phyloP scores from a whole-genome alignment of 1,140 invertebrate species.

The Plectrocnemia conspersa region DNA sequence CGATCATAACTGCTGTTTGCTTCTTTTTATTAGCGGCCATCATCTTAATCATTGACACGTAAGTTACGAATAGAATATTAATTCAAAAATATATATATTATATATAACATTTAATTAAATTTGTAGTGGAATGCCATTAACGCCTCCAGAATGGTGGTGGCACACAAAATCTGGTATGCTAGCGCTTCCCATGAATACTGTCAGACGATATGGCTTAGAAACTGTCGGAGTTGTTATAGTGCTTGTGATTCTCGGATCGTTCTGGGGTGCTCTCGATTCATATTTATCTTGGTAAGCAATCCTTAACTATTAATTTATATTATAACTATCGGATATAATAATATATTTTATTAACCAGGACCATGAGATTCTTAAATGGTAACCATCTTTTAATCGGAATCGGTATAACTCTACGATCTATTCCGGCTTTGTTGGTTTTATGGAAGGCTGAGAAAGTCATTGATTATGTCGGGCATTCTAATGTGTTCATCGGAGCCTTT shows the following conservation, averaged over 20 bases:
- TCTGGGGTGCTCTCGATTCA: constrained; percentile 74
- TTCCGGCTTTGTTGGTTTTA: constrained; percentile 67
- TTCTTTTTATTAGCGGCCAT: constrained; percentile 61
- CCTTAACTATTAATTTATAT: constrained; percentile 11
- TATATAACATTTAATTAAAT: constrained; percentile 4
- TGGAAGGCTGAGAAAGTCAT: constrained; percentile 76
- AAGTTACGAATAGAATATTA: constrained; percentile 34
- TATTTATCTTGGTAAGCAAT: constrained; percentile 62
- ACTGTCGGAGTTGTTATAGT: constrained; percentile 64
- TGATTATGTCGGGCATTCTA: constrained; percentile 78
- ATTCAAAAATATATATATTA: background rate
- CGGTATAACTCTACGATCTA: constrained; percentile 58
- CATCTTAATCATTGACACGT: constrained; percentile 59
- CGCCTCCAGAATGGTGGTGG: constrained; percentile 78
- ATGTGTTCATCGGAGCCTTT: constrained; percentile 75
- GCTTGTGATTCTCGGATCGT: constrained; percentile 64
- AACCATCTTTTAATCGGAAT: constrained; percentile 61
- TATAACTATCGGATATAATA: background rate
- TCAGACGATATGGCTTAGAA: constrained; percentile 67
- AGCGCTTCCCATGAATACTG: constrained; percentile 66
- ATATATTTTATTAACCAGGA: constrained; percentile 43
- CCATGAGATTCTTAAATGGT: constrained; percentile 55
- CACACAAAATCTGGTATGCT: constrained; percentile 71
- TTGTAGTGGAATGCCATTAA: constrained; percentile 62
- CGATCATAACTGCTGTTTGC: constrained; percentile 56